These are phyloP conservation scores for Octodon degus DNA, from an alignment of 2,113 vertebrate species.

Conservation along the genomic window DNA sequence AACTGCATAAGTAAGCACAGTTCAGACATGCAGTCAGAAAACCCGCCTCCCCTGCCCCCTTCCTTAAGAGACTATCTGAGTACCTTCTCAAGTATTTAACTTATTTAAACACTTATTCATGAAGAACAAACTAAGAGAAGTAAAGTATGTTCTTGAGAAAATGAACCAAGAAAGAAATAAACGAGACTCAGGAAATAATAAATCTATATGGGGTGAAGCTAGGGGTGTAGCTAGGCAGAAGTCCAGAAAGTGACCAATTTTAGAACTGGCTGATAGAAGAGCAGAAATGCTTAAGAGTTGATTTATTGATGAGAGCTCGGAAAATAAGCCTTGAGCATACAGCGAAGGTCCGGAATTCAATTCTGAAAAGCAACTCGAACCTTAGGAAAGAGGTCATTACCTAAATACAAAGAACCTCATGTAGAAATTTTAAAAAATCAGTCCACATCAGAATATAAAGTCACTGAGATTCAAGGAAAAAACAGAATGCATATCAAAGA, in stretches of 20 bases:
- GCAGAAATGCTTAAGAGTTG: background rate
- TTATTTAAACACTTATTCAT: constrained; percentile 15
- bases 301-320: background rate
- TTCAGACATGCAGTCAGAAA: background rate
- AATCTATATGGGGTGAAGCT: background rate
- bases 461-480: background rate
- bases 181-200: background rate
- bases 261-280: background rate
- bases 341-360: background rate
- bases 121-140: constrained; percentile 16
- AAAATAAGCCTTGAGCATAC: background rate
- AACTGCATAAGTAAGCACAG: background rate
- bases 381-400: background rate
- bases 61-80: background rate
- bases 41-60: background rate
- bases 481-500: background rate
- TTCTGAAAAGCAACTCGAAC: constrained; percentile 9
- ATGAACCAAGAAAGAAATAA: background rate
- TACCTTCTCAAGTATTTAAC: constrained; percentile 6
- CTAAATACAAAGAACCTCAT: background rate
- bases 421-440: background rate
- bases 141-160: background rate
- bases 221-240: background rate
- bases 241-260: background rate
- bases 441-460: background rate